Evolutionary conservation across 2,113 vertebrate species (phyloP).

Genomic region (Petrocephalus zakoni): DNA sequence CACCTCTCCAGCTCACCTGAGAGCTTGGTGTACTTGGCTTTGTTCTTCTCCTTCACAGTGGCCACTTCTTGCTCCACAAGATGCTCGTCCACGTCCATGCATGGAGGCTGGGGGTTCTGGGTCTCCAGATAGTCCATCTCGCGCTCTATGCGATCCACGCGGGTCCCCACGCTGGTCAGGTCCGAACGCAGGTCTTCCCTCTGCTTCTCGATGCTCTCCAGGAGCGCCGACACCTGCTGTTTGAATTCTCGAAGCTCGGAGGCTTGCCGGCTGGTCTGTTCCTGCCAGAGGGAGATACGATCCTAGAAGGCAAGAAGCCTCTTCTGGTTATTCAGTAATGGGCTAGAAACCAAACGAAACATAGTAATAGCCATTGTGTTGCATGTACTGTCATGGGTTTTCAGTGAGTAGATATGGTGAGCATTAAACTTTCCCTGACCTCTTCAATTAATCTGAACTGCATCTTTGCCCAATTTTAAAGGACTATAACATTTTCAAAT

Average conservation of each 20-base stretch:
- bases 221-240: conserved; percentile 72
- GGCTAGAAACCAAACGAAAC: not conserved
- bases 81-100: conserved; percentile 72
- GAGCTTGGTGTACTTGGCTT: conserved; percentile 72
- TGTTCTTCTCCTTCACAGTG: conserved; percentile 69
- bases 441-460: not conserved
- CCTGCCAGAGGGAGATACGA: conserved; percentile 81
- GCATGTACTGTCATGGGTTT: not conserved
- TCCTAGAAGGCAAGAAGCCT: conserved; percentile 59
- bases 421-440: not conserved
- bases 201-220: conserved; percentile 72
- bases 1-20: conserved; percentile 67
- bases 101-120: conserved; percentile 75
- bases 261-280: conserved; percentile 77
- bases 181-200: conserved; percentile 64
- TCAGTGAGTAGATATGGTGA: not conserved
- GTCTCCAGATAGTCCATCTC: conserved; percentile 85
- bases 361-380: not conserved
- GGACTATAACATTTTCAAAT: not conserved
- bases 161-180: conserved; percentile 61
- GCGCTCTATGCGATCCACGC: conserved; percentile 74
- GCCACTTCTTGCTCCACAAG: conserved; percentile 70
- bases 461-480: not conserved
- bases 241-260: conserved; percentile 81
- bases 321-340: not conserved